These are phyloP conservation scores for Ophioderma brevispina DNA, from an alignment of 35 echinoderm and acorn worm species.

Conservation along the genomic window DNA sequence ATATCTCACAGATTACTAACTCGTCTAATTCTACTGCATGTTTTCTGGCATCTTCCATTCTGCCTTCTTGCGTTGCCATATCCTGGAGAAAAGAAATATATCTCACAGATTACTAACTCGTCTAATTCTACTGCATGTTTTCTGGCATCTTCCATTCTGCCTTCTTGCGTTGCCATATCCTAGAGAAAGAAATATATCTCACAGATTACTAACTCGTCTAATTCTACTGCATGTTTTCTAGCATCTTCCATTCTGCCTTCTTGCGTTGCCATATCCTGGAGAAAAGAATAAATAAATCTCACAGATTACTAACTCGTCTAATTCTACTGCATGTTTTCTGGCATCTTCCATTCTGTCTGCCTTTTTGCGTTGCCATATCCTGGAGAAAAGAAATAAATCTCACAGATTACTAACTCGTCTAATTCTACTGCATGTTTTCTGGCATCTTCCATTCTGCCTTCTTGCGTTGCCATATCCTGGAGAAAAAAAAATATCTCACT, in stretches of 20 bases:
- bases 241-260: slow-evolving; percentile 63
- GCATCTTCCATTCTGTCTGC: slow-evolving; percentile 54
- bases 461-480: slow-evolving; percentile 78
- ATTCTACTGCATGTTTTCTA: slow-evolving; percentile 49
- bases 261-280: slow-evolving; percentile 70
- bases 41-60: slow-evolving; percentile 53
- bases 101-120: too few relatives aligned
- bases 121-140: slow-evolving; percentile 63
- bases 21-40: slow-evolving; percentile 76
- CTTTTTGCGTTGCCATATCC: slow-evolving; percentile 78
- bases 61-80: slow-evolving; percentile 69
- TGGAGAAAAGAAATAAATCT: slow-evolving; percentile 39
- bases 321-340: slow-evolving; percentile 49
- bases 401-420: slow-evolving; percentile 82
- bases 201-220: slow-evolving; percentile 87
- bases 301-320: slow-evolving; percentile 87
- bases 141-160: slow-evolving; percentile 48
- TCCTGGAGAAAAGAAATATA: slow-evolving; percentile 35
- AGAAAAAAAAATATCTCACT: too few relatives aligned
- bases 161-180: slow-evolving; percentile 76
- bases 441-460: slow-evolving; percentile 57
- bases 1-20: too few relatives aligned
- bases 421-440: slow-evolving; percentile 60
- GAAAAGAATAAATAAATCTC: slow-evolving; percentile 20
- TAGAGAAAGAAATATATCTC: too few relatives aligned